Evolutionary conservation across 2,113 vertebrate genomes (phyloP).

Genomic region (Stictonetta naevosa): DNA sequence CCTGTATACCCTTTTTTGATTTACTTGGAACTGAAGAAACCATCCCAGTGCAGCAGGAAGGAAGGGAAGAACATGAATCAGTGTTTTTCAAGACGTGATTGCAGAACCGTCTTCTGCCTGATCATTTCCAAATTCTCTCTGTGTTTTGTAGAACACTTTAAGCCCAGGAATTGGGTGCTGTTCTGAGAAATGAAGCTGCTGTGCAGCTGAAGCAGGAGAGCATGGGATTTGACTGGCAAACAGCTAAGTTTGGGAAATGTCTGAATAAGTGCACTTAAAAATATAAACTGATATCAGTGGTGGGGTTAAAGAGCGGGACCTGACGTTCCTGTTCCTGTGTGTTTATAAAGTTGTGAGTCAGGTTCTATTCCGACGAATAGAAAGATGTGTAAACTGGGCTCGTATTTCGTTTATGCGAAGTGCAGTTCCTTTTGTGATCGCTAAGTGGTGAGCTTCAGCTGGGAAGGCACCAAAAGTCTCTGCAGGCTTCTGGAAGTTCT

Average conservation of each 20-base stretch:
- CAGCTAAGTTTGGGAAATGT: neutral
- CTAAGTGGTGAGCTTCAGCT: conserved; percentile 29
- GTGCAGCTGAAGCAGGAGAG: neutral
- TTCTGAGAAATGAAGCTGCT: neutral
- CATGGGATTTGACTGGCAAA: neutral
- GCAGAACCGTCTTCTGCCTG: neutral
- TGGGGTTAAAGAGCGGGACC: neutral
- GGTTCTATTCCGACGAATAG: neutral
- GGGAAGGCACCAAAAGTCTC: neutral
- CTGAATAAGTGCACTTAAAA: neutral
- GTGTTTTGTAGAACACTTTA: neutral
- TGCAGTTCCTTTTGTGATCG: neutral
- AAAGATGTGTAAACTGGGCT: neutral
- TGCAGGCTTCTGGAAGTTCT: neutral
- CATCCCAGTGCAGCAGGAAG: neutral
- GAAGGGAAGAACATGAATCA: neutral
- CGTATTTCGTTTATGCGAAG: neutral
- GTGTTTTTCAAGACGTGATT: neutral
- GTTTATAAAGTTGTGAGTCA: neutral
- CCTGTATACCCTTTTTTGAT: neutral
- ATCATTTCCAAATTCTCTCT: neutral
- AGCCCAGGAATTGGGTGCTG: neutral
- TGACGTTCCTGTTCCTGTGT: neutral
- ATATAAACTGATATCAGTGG: neutral
- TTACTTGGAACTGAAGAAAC: neutral